Evolutionary conservation across 2,888 invertebrate species (phyloP), one percentile per base, ranked within the genome.

Genomic region (Criorhina ranunculi): DNA sequence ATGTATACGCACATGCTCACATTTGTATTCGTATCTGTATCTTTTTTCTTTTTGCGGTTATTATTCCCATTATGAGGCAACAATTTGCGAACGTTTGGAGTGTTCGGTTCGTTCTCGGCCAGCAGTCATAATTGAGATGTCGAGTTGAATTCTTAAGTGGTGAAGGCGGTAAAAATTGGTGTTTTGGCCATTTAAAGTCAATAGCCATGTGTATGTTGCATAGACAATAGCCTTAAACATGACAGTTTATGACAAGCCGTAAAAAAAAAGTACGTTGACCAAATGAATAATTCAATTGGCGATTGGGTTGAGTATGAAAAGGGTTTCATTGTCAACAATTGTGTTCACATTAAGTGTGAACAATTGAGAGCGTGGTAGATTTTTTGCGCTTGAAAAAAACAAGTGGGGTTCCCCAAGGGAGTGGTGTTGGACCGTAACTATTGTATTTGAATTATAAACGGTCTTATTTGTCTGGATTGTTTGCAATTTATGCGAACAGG

Each of bases 201-300:
- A 69, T 79, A 51, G 51, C 57, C 57, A 62, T 40, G 35, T 24
- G 24, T 24, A 4, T 24, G 24, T 24, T 1, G 24, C 24, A 24
- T 24, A 66, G 62, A 76, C 64, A 62, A 76, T 44, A 37, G 53
- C 12, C 17, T 66, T n/a, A 19, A 40, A 72, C 77, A 72, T 67
- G 77, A 76, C 76, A 76, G 44, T 76, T 82, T 77, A 72, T 77
- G 77, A 72, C 72, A 77, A 59, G 60, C 40, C 40, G 57, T 59
- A 37, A 37, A 59, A 24, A 33, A 51, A 40, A 57, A n/a, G 24
- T 4, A 31, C 24, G 12, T 55, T 49, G 60, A 46, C 29, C 42
- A 35, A 35, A 77, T 77, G 77, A 77, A 77, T 77, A 60, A 77
- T 77, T 77, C 77, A 77, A 60, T 44, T 15, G 60, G 15, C 19